Evolutionary conservation across 2,888 invertebrate genomes (phyloP), one percentile per base, ranked within the genome.

Genomic region (Dinocampus coccinellae): DNA sequence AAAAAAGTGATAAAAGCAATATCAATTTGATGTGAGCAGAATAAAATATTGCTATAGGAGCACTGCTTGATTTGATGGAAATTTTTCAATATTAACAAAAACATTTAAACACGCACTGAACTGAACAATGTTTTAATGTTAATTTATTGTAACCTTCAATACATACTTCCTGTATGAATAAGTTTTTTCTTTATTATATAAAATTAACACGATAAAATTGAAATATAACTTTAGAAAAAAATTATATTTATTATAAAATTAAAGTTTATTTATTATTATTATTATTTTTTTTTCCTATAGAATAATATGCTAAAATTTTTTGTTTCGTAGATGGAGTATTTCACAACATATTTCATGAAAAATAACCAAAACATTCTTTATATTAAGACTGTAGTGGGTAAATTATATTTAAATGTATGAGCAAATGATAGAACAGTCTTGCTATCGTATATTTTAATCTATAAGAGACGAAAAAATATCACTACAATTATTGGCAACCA

Each of bases 401-500:
- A n/a, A n/a, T n/a, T n/a, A 29, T 7, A 24, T 20, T 58, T 20
- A 58, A 16, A 52, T 29, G 47, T 26, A 22, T 55, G 13, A 70
- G 24, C 10, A 55, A 75, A 73, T n/a, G n/a, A n/a, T 77, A 77
- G 73, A 78, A 75, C 74, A 77, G 63, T 76, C 74, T 75, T 60
- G 61, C 68, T 69, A 75, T 52, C 39, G 24, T 68, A 62, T 47
- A 67, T 68, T 60, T 52, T 60, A n/a, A 34, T 72, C 73, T 76
- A 77, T 69, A 77, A 42, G 55, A 77, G 60, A 73, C 69, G 74
- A 77, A 76, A 79, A 71, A 78, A 75, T 67, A 81, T 66, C 9
- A 75, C 22, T 66, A 76, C 69, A 52, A 72, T 70, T 13, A 81
- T 72, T 66, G 74, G 70, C 10, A 76, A 47, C 16, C 78, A 65